phyloP scores from a whole-genome alignment of 2,113 vertebrate genomes.

The Nothoprocta pentlandii region DNA sequence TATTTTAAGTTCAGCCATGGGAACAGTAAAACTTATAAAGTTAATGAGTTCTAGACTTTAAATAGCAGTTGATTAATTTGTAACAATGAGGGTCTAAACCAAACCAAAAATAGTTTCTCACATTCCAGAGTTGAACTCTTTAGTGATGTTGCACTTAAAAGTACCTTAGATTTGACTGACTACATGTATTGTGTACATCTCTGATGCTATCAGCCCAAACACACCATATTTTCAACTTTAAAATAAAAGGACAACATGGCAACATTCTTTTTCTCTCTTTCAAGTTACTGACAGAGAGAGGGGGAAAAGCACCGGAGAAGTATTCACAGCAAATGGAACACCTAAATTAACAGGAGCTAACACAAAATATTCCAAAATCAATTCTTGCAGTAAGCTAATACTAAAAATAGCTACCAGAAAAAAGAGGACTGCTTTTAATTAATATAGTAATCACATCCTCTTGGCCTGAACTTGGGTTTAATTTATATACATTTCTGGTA shows the following conservation, averaged over 20 bases:
- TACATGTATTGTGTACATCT: neutral
- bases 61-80: conserved; percentile 84
- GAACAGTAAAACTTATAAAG: conserved; percentile 80
- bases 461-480: neutral
- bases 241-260: neutral
- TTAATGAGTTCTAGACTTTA: conserved; percentile 86
- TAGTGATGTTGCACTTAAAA: conserved; percentile 31
- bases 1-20: conserved; percentile 78
- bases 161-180: neutral
- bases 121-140: conserved; percentile 74
- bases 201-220: neutral
- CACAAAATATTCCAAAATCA: neutral
- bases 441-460: neutral
- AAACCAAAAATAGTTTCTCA: conserved; percentile 81
- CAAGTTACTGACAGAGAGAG: neutral
- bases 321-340: neutral
- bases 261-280: neutral
- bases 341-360: neutral
- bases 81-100: conserved; percentile 80
- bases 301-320: neutral
- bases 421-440: neutral
- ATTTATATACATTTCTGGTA: neutral
- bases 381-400: neutral
- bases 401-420: neutral
- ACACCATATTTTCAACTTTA: neutral